Base-by-base conservation (phyloP, 2,888 invertebrate genomes). In the Ectemnius lituratus region DNA sequence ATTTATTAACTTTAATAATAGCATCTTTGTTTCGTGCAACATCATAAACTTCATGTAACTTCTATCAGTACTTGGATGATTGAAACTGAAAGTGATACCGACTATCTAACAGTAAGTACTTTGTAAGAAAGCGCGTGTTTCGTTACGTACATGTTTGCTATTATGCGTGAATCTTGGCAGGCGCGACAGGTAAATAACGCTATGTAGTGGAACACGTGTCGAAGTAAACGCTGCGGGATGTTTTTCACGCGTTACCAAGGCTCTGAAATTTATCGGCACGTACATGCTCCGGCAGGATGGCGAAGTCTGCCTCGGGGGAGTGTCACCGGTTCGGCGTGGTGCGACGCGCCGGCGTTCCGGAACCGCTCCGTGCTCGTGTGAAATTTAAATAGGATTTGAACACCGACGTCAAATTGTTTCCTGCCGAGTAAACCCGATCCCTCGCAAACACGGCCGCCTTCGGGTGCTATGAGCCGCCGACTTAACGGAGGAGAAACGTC, bases 311-410 rank as follows among this genome's bases (percentile, higher is more conserved):
- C 60, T 57, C 61, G 28, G 61, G 57, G 63, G 58, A 75, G 69
- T 68, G 69, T 75, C 70, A 64, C 47, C 27, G 37, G 37, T 11
- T 37, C 37, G 37, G 37, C 11, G 37, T 37, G 37, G 8, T 37
- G 37, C 37, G 37, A 11, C 37, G 37, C 37, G 37, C 8, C 37
- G 52, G 66, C 73, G 65, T 70, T 23, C 52, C 57, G 65, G 59
- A 62, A 70, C 46, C 66, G 67, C 62, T 78, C 71, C 16, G 62
- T 56, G 64, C 74, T 71, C 64, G 58, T 72, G 70, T 62, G 69
- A 75, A 68, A 80, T 82, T 82, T 80, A 75, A 80, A 82, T 73
- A 62, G 67, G 67, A 82, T 82, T 75, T 67, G 67, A 61, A 75
- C 49, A 64, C 60, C 67, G 62, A 58, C 67, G 77, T 74, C 63